phyloP scores from a whole-genome alignment of 1,140 invertebrate genomes.

The Drosophila kurseongensis region DNA sequence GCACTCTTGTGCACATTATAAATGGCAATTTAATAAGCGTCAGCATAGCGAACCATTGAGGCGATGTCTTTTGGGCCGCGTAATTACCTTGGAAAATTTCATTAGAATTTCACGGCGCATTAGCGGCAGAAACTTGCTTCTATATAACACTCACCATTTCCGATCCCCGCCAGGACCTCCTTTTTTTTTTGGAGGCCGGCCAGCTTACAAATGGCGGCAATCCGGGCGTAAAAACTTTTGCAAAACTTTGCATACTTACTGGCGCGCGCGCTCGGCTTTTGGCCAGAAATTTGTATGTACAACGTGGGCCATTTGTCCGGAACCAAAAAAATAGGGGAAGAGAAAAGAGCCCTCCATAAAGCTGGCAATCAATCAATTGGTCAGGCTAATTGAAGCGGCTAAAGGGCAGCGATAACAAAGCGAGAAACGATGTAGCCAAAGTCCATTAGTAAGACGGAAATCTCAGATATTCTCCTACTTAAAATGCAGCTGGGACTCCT shows the following conservation, averaged over 20 bases:
- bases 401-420: constrained; percentile 20
- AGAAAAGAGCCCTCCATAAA: constrained; percentile 21
- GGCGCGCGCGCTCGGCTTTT: constrained; percentile 22
- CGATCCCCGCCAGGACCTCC: neutral
- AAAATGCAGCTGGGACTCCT: constrained; percentile 6
- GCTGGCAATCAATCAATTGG: constrained; percentile 79
- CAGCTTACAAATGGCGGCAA: constrained; percentile 40
- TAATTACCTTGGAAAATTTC: constrained; percentile 77
- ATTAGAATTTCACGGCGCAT: constrained; percentile 81
- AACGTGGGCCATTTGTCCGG: constrained; percentile 48
- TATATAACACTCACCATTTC: neutral
- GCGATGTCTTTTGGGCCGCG: constrained; percentile 37
- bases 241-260: constrained; percentile 78
- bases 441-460: constrained; percentile 22
- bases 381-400: constrained; percentile 63
- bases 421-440: constrained; percentile 2
- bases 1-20: constrained; percentile 35
- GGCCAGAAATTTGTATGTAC: constrained; percentile 47
- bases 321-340: neutral
- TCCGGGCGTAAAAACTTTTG: constrained; percentile 62
- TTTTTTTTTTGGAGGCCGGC: constrained; percentile 19
- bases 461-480: constrained; percentile 6
- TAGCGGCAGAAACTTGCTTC: constrained; percentile 46
- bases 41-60: constrained; percentile 11
- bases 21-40: constrained; percentile 76